Evolutionary conservation across 2,888 invertebrate species (phyloP), one percentile per base, ranked within the genome.

Genomic region (Helleia helle): DNA sequence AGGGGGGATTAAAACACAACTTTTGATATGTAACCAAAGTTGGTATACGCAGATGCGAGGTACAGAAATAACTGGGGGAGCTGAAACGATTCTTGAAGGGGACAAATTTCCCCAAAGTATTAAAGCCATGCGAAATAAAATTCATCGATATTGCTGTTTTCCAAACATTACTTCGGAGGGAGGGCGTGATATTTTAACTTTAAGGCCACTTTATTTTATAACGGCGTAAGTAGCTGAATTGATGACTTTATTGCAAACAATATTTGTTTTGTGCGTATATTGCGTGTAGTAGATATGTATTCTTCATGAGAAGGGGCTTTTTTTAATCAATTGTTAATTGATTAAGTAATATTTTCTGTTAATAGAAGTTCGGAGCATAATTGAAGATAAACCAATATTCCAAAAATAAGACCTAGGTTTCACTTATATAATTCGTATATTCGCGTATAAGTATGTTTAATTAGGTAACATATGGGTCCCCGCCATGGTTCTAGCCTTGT

Each of bases 1-100:
- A 44, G 29, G 40, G 54, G 12, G 54, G 56, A 62, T 66, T 64
- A 68, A 73, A 71, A 68, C 65, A 66, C 65, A 58, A 69, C 66
- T 68, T 71, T 72, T 64, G 64, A 70, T 71, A 64, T 58, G 66
- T 67, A 70, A 70, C 73, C 68, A 74, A 76, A 77, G 61, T 79
- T 71, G 65, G 67, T 63, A 71, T 68, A 68, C 71, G 65, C 74
- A 77, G 79, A 76, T 70, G 71, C 61, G 65, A 66, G 65, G 71
- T 75, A 71, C 71, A 80, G 80, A 79, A 76, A 73, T 71, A 72
- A 66, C 63, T 65, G 68, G 71, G 71, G 67, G 71, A 63, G 59
- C n/a, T 55, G 52, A 59, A 60, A 58, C 59, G 58, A 64, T 59
- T 60, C 56, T 58, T 59, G 65, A 68, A 71, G 73, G 71, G 75